Evolutionary conservation across 23 tunicate species (phyloP).

Genomic region (Ciona savignyi): DNA sequence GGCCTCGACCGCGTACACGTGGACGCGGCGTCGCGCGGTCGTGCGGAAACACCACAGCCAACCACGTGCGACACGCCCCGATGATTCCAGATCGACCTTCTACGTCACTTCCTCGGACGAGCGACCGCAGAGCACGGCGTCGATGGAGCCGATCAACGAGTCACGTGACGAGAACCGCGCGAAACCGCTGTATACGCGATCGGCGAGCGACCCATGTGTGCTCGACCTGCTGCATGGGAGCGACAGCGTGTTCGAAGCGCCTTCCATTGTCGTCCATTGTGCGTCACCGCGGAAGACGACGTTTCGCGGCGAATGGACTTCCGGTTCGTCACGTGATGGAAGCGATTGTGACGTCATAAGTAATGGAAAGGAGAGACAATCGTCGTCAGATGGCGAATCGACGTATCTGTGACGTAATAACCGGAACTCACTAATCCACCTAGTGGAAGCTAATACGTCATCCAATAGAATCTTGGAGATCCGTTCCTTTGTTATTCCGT

Average conservation of each 20-base stretch:
- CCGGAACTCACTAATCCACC: no score
- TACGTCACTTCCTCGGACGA: conserved; percentile 2
- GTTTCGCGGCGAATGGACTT: no score
- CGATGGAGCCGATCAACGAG: conserved; percentile 21
- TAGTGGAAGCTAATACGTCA: no score
- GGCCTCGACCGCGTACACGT: neutral
- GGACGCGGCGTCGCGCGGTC: conserved; percentile 14
- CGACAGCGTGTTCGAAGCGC: conserved; percentile 9
- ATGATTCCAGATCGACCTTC: conserved; percentile 12
- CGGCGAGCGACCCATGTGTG: conserved; percentile 47
- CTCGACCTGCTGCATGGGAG: conserved; percentile 10
- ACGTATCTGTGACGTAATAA: no score
- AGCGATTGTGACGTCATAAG: no score
- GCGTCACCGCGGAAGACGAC: conserved; percentile 20
- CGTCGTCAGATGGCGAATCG: no score
- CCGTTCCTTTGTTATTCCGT: no score
- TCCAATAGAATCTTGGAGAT: no score
- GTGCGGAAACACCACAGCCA: conserved; percentile 53
- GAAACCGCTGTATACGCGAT: conserved; percentile 5
- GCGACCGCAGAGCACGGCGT: neutral
- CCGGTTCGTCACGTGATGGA: no score
- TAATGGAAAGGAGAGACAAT: no score
- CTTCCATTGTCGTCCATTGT: conserved; percentile 4
- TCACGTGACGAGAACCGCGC: neutral
- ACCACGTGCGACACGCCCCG: neutral